Base-by-base conservation (phyloP, 2,888 invertebrate genomes). In the Drosophila neutralis region DNA sequence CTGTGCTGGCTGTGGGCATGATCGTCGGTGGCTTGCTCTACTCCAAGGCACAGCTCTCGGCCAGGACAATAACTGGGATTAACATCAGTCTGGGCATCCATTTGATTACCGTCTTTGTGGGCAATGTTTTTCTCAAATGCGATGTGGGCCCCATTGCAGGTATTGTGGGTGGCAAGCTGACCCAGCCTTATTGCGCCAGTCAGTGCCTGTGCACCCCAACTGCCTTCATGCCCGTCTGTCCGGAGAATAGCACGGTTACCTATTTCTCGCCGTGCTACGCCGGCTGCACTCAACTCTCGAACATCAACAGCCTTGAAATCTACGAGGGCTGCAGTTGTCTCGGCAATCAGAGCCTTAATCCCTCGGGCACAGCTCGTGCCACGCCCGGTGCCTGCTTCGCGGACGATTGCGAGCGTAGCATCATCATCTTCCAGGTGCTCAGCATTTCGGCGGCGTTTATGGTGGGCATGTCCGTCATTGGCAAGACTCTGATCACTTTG, bases 191-290 rank as follows among this genome's bases (percentile, higher is more conserved):
- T 63, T 95, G 95, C 80, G 95, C 95, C 72, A 92, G 91, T 36
- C 87, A 94, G 48, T 95, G 95, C 78, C 92, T 93, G 27, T 95
- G 95, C 82, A 76, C 83, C 0, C 89, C 92, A 4, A 87, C 89
- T 0, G 91, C 92, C 27, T 96, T 95, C 82, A 94, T 94, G 64
- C 96, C 96, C 0, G 94, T 96, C 35, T 96, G 96, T 83, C 94
- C 95, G 3, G 93, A 93, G 70, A 94, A 94, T 70, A 93, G 94
- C 13, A 91, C 83, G 0, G 91, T 93, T 8, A 95, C 95, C 0
- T 96, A 94, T 90, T 96, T 95, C 89, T 96, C 95, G 0, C 95
- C 96, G 0, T 97, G 97, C 91, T 95, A 95, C 83, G 96, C 96
- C 4, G 96, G 96, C 1, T 97, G 96, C 89, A 92, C 91, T 8